Percentiles rank a stretch among this genome's conserved stretches.
These are phyloP conservation scores for Nymphalis io DNA, from an alignment of 1,140 invertebrate species.

Conservation along the genomic window DNA sequence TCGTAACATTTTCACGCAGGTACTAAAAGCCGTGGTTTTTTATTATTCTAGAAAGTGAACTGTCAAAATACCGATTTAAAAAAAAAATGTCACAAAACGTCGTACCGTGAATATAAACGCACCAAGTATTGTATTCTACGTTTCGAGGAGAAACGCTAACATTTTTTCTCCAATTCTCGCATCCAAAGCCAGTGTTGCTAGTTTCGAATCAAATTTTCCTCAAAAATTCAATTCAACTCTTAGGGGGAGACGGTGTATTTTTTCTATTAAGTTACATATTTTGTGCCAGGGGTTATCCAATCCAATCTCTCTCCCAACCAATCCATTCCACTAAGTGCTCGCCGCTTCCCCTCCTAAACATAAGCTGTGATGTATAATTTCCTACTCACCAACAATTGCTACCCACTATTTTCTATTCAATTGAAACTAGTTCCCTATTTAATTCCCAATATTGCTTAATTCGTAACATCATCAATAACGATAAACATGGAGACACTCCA, in stretches of 20 bases:
- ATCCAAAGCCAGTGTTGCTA: background rate
- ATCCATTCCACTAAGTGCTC: too few relatives aligned
- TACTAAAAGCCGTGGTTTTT: conserved; percentile 45
- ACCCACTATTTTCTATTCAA: background rate
- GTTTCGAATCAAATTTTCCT: background rate
- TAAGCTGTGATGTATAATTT: background rate
- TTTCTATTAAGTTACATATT: background rate
- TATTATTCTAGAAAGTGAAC: conserved; percentile 41
- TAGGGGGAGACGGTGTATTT: background rate
- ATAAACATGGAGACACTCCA: too few relatives aligned
- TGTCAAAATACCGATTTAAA: conserved; percentile 41
- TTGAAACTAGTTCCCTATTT: background rate
- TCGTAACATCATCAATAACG: background rate
- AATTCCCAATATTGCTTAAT: conserved; percentile 1
- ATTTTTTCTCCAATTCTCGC: too few relatives aligned
- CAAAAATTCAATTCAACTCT: background rate
- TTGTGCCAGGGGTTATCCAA: background rate
- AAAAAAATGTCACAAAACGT: conserved; percentile 33
- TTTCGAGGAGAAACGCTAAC: background rate
- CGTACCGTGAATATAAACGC: conserved; percentile 26
- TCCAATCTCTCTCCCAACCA: background rate
- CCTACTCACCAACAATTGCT: background rate
- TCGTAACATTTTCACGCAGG: conserved; percentile 34
- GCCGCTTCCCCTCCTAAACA: too few relatives aligned
- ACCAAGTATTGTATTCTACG: conserved; percentile 13